These are phyloP conservation scores for Eidolon helvum DNA, from an alignment of 2,113 vertebrate species.

Conservation along the genomic window DNA sequence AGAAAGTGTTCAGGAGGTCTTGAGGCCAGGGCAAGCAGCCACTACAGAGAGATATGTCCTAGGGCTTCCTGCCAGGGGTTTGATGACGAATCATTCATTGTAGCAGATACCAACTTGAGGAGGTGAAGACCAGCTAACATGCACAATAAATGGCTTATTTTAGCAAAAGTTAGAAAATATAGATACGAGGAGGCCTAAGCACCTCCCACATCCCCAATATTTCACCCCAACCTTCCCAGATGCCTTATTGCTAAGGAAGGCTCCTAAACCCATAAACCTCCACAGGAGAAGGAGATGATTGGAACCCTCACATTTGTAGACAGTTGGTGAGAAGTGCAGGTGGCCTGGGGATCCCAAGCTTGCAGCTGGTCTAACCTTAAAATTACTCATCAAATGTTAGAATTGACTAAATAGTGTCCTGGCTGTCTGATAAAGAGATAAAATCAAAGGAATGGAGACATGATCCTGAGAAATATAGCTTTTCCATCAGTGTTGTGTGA, in stretches of 20 bases:
- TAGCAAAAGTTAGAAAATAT: not conserved
- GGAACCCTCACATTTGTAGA: not conserved
- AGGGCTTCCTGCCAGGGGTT: not conserved
- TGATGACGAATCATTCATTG: not conserved
- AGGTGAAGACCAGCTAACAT: not conserved
- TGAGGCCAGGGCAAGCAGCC: not conserved
- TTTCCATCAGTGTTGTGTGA: not conserved
- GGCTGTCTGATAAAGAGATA: not conserved
- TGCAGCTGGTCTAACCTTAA: not conserved
- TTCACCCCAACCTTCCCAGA: not conserved
- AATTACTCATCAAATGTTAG: not conserved
- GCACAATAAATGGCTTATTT: not conserved
- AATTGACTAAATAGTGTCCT: not conserved
- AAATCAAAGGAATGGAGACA: not conserved
- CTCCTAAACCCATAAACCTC: not conserved
- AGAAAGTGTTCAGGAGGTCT: not conserved
- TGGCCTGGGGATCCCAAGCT: not conserved
- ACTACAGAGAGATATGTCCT: not conserved
- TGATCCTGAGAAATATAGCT: not conserved
- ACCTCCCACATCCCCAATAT: not conserved
- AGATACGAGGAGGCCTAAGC: not conserved
- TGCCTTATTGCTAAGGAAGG: not conserved
- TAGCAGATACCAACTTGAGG: not conserved
- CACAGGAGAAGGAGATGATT: not conserved
- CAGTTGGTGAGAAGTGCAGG: not conserved